These are phyloP conservation scores for Seira sanloemensis DNA, from an alignment of 2,888 invertebrate genomes.

Conservation along the genomic window DNA sequence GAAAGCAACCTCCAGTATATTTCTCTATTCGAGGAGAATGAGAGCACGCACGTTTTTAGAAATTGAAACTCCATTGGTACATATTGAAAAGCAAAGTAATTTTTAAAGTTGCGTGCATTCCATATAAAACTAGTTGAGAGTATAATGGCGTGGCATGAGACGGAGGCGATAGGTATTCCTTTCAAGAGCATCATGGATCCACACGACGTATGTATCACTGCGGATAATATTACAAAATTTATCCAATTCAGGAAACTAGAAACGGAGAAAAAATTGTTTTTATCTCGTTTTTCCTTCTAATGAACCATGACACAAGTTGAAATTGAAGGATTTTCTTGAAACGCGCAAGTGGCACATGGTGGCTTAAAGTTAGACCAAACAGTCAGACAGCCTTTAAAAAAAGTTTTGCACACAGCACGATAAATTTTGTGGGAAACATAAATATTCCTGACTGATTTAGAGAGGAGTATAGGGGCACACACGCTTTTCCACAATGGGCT, in stretches of 20 bases:
- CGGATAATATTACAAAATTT: slow-evolving; percentile 23
- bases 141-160: not conserved
- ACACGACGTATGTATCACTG: no score
- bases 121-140: not conserved
- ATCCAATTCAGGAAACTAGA: slow-evolving; percentile 50
- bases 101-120: not conserved
- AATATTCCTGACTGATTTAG: slow-evolving; percentile 57
- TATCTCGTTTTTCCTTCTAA: slow-evolving; percentile 60
- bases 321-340: slow-evolving; percentile 66
- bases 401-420: slow-evolving; percentile 38
- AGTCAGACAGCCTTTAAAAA: slow-evolving; percentile 49
- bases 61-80: slow-evolving; percentile 20
- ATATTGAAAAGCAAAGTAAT: slow-evolving; percentile 15
- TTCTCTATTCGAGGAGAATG: slow-evolving; percentile 40
- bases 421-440: slow-evolving; percentile 54
- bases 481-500: not conserved
- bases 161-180: not conserved
- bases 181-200: not conserved
- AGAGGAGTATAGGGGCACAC: not conserved
- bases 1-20: not conserved
- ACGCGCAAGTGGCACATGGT: slow-evolving; percentile 47
- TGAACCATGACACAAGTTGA: slow-evolving; percentile 70
- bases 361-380: slow-evolving; percentile 33
- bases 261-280: slow-evolving; percentile 50
- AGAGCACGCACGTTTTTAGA: slow-evolving; percentile 40